These are phyloP conservation scores for Chloropsis cyanopogon DNA, from an alignment of 2,113 vertebrate genomes.

Conservation along the genomic window DNA sequence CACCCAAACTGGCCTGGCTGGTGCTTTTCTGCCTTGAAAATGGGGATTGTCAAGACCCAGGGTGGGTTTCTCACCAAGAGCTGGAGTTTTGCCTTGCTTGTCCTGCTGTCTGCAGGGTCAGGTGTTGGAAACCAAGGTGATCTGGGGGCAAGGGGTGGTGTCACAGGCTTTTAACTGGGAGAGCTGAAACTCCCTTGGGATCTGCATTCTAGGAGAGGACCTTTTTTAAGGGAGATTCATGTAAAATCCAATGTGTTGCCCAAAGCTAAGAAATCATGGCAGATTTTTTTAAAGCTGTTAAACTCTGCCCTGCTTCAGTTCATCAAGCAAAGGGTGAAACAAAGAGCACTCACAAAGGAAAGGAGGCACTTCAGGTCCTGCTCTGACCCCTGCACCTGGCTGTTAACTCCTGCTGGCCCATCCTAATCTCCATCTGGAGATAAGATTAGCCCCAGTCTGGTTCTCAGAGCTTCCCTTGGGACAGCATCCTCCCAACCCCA, in stretches of 20 bases:
- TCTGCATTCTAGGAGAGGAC: not conserved
- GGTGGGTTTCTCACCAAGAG: not conserved
- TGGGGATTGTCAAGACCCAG: not conserved
- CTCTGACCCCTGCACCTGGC: not conserved
- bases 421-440: not conserved
- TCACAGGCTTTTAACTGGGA: not conserved
- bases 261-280: not conserved
- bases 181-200: not conserved
- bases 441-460: not conserved
- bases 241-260: not conserved
- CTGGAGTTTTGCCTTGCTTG: not conserved
- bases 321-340: not conserved
- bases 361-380: slow-evolving; percentile 12
- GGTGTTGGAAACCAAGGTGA: not conserved
- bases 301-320: slow-evolving; percentile 45
- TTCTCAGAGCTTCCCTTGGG: not conserved
- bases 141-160: not conserved
- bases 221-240: not conserved
- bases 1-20: not conserved
- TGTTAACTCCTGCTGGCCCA: slow-evolving; percentile 26
- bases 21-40: not conserved
- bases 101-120: not conserved
- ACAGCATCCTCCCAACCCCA: not conserved
- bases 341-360: not conserved
- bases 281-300: not conserved